A percentile compares a stretch with the other conserved stretches of the same genome.
Evolutionary conservation across 1,140 invertebrate genomes (phyloP).

Genomic region (Ips typographus): DNA sequence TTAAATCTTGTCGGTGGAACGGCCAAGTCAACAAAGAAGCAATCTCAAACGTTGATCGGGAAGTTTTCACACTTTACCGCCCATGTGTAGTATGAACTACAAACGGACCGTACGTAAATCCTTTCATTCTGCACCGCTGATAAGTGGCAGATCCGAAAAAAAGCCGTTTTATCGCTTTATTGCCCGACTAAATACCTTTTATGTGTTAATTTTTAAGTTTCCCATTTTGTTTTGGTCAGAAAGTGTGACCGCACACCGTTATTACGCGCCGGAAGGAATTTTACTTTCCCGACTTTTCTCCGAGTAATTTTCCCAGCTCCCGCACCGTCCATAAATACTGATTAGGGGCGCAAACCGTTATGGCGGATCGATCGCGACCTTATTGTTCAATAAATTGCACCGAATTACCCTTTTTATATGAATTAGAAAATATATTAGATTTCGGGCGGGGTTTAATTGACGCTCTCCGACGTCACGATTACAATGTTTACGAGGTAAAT

Average conservation of each 20-base stretch:
- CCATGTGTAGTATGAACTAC: slow-evolving; percentile 12
- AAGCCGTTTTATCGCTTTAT: slow-evolving; percentile 27
- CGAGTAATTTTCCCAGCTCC: no score
- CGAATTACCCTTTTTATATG: slow-evolving; percentile 21
- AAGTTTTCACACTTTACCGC: slow-evolving; percentile 24
- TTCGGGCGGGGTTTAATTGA: slow-evolving; percentile 20
- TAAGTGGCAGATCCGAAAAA: slow-evolving; percentile 4
- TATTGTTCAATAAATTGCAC: slow-evolving; percentile 26
- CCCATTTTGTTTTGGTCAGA: slow-evolving; percentile 21
- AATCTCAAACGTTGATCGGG: not conserved
- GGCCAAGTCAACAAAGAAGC: not conserved
- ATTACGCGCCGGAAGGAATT: no score
- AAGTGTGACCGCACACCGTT: slow-evolving; percentile 13
- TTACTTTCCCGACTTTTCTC: no score
- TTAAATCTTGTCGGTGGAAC: slow-evolving; percentile 5
- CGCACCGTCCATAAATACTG: slow-evolving; percentile 13
- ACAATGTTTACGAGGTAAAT: not conserved
- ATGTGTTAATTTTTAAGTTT: slow-evolving; percentile 27
- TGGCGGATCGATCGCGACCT: slow-evolving; percentile 13
- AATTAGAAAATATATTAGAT: slow-evolving; percentile 25
- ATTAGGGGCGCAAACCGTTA: slow-evolving; percentile 12
- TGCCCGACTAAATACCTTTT: slow-evolving; percentile 26
- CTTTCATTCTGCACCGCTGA: slow-evolving; percentile 9
- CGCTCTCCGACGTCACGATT: slow-evolving; percentile 2
- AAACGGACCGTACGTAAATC: slow-evolving; percentile 15